Base-by-base conservation (phyloP, 2,888 invertebrate species). In the Cordilura impudica region DNA sequence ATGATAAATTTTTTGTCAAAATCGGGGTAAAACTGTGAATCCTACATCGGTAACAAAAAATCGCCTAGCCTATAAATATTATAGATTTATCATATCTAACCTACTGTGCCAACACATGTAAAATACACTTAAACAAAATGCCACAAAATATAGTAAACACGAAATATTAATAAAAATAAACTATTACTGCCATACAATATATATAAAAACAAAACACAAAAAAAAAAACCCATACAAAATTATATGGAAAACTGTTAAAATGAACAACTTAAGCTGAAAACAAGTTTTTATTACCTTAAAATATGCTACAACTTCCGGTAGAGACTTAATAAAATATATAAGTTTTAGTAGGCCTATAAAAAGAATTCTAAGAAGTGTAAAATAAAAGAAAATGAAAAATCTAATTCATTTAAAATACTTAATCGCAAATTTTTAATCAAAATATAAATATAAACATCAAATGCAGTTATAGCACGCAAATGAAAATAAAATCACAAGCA, bases 151-250 rank as follows among this genome's bases (percentile, higher is more conserved):
- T 60, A 70, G 43, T 60, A 60, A n/a, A 51, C 60, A 70, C 60
- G 51, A 70, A 70, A 70, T 70, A 70, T 60, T 70, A 60, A 70
- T 70, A 70, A 70, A 70, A 70, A 51, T 60, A 60, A 70, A 60
- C 51, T 71, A 54, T 71, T 54, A 58, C n/a, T 12, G 2, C 12
- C 1, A 35, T 35, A 35, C 35, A 35, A 35, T 29, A n/a, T n/a
- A n/a, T n/a, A n/a, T 18, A n/a, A 47, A 61, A 21, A 45, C 61
- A 23, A 45, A 12, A 45, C 12, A 10, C 23, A 16, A 4, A 4
- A 43, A 2, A 19, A 35, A 19, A 31, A 26, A 29, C 14, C 2
- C 5, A 35, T 18, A 49, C 6, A 18, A 26, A 45, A 43, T 7
- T 23, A 19, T 60, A 35, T 18, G 31, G 2, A 18, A 26, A 45